Evolutionary conservation across 1,140 invertebrate species (phyloP).

Genomic region (Dolichoris vasculosae): DNA sequence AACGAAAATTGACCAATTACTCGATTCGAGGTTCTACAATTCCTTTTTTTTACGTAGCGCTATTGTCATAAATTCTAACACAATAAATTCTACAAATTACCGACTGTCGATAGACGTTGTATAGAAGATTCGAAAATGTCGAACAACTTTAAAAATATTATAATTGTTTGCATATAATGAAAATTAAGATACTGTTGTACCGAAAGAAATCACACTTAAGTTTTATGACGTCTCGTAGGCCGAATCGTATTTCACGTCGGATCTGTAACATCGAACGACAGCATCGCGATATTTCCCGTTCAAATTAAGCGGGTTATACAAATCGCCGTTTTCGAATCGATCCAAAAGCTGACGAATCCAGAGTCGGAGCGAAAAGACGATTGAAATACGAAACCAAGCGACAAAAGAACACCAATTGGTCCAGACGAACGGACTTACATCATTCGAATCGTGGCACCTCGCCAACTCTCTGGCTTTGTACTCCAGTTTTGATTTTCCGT

Average conservation of each 20-base stretch:
- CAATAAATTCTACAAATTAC: neutral
- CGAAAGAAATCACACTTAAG: too few species aligned
- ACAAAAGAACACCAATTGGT: neutral
- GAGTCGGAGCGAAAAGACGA: neutral
- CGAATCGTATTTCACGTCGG: neutral
- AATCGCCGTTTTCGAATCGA: too few species aligned
- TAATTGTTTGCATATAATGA: neutral
- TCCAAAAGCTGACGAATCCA: neutral
- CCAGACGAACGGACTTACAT: neutral
- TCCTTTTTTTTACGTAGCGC: neutral
- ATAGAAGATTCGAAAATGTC: neutral
- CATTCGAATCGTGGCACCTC: neutral
- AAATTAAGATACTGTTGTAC: neutral
- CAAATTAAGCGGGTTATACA: neutral
- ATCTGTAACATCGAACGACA: neutral
- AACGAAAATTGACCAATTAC: conserved; percentile 26
- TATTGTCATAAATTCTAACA: neutral
- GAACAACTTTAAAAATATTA: neutral
- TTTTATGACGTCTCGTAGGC: neutral
- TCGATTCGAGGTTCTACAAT: neutral
- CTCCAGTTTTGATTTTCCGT: conserved; percentile 13
- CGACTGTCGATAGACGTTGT: neutral
- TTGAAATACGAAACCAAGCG: neutral
- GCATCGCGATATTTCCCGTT: neutral
- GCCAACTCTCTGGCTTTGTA: neutral